Conservation (phyloP, 1,140 invertebrate genomes). For the Drusus annulatus region DNA sequence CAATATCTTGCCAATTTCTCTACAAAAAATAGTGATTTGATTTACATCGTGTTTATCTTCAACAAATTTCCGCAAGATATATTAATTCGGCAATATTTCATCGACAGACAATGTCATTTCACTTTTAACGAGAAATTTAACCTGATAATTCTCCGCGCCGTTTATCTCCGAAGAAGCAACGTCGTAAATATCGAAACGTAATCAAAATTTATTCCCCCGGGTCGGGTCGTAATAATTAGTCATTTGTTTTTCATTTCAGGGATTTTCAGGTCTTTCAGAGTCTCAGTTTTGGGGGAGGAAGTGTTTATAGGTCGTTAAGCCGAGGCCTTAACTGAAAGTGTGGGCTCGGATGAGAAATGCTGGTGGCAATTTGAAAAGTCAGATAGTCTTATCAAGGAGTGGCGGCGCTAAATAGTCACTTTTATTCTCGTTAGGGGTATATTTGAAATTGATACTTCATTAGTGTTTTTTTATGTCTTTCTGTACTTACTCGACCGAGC, state of each 20-base stretch:
- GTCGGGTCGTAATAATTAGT: slow-evolving; percentile 39
- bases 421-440: slow-evolving; percentile 12
- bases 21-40: no score
- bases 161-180: slow-evolving; percentile 26
- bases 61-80: not conserved
- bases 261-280: no score
- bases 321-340: slow-evolving; percentile 2
- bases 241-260: slow-evolving; percentile 42
- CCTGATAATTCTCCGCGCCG: not conserved
- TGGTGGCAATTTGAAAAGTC: not conserved
- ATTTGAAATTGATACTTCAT: slow-evolving; percentile 15
- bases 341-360: not conserved
- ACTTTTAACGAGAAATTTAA: slow-evolving; percentile 25
- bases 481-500: no score
- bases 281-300: slow-evolving; percentile 8
- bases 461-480: not conserved
- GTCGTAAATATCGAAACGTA: slow-evolving; percentile 36
- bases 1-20: no score
- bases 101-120: slow-evolving; percentile 22
- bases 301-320: slow-evolving; percentile 43
- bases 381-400: no score
- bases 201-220: slow-evolving; percentile 44
- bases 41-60: no score
- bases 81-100: slow-evolving; percentile 24
- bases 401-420: slow-evolving; percentile 1